Evolutionary conservation across 1,140 invertebrate species (phyloP).

Genomic region (Yoshiicerus persimilis): DNA sequence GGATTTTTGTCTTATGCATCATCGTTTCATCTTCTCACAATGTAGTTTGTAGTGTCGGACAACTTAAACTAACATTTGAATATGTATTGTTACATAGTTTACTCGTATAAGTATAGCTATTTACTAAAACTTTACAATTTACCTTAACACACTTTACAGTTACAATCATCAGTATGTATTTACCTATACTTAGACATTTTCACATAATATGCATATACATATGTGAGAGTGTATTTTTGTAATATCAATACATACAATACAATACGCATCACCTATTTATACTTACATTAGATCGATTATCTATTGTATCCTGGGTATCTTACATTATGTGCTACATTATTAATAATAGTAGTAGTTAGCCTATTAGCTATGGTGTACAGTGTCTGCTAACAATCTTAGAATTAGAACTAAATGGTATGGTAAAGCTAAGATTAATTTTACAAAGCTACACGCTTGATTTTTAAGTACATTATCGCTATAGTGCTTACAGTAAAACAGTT

Average conservation of each 20-base stretch:
- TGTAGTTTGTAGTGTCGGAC: slow-evolving; percentile 10
- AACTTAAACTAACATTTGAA: background rate
- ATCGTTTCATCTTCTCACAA: background rate
- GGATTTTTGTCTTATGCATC: slow-evolving; percentile 13
- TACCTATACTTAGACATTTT: background rate
- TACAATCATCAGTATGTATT: background rate
- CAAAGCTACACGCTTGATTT: background rate
- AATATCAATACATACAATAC: background rate
- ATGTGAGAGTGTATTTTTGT: background rate
- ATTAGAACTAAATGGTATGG: background rate
- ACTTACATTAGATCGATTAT: background rate
- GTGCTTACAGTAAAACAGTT: background rate
- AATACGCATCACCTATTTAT: background rate
- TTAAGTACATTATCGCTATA: background rate
- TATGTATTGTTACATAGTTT: background rate
- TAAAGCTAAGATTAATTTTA: background rate
- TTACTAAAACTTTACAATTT: background rate
- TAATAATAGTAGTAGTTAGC: background rate
- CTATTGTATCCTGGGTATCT: background rate
- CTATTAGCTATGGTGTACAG: background rate
- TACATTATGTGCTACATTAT: background rate
- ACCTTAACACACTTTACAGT: background rate
- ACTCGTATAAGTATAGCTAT: background rate
- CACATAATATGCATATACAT: background rate
- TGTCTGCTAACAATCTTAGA: background rate